These are phyloP conservation scores for Premnoplex brunnescens DNA, from an alignment of 2,797 vertebrate genomes.

Conservation along the genomic window DNA sequence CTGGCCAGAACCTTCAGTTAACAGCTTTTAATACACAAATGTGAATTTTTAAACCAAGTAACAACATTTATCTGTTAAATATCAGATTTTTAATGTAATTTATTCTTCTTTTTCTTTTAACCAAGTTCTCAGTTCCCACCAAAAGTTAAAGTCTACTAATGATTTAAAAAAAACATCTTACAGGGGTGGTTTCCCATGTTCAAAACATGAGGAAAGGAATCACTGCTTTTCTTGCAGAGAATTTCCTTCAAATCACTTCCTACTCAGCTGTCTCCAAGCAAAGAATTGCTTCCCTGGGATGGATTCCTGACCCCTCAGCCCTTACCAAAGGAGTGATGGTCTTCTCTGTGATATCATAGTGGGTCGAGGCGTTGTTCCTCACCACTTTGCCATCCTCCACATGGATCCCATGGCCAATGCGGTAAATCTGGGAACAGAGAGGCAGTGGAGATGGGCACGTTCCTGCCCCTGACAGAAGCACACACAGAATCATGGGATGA, in stretches of 20 bases:
- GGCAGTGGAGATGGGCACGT: not conserved
- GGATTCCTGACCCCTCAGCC: not conserved
- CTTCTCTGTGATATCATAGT: constrained; percentile 89
- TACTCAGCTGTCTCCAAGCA: not conserved
- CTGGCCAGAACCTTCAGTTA: not conserved
- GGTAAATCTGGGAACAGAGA: constrained; percentile 83
- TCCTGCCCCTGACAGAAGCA: not conserved
- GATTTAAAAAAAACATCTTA: not conserved
- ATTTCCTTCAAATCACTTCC: not conserved
- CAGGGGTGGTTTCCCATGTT: not conserved
- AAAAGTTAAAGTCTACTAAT: not conserved
- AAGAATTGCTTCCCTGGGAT: not conserved
- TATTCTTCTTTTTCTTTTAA: not conserved
- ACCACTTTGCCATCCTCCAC: constrained; percentile 88
- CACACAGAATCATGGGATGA: not conserved
- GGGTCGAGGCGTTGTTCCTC: constrained; percentile 87
- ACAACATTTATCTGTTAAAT: not conserved
- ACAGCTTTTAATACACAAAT: not conserved
- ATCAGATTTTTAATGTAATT: not conserved
- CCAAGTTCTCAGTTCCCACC: not conserved
- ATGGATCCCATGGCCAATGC: constrained; percentile 84
- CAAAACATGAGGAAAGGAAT: not conserved
- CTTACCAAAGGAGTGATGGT: constrained; percentile 88
- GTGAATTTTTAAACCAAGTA: not conserved
- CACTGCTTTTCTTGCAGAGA: not conserved